These are phyloP conservation scores for Globodera rostochiensis DNA, from an alignment of 1,140 invertebrate species.

Conservation along the genomic window DNA sequence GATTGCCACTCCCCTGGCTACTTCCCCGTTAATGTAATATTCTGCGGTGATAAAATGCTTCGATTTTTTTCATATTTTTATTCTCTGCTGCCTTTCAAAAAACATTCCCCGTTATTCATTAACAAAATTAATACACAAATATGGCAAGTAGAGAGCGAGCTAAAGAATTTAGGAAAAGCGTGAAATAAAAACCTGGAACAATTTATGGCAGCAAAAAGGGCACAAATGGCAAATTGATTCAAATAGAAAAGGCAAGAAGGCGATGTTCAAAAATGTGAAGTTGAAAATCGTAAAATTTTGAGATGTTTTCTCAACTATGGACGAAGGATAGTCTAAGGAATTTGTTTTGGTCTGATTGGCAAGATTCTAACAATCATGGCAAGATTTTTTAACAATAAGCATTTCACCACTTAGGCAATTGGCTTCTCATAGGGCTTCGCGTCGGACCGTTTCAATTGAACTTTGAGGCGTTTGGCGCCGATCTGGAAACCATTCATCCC, in stretches of 20 bases:
- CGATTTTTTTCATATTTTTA: too few species aligned
- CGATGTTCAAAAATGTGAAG: neutral
- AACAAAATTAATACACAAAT: neutral
- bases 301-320: too few species aligned
- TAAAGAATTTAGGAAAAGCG: neutral
- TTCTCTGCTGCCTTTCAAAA: too few species aligned
- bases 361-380: neutral
- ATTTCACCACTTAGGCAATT: neutral
- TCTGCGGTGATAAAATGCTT: neutral
- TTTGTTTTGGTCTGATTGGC: too few species aligned
- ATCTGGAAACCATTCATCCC: conserved; percentile 36
- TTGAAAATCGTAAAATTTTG: too few species aligned
- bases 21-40: neutral
- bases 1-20: neutral
- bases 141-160: neutral
- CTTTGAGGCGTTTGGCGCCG: conserved; percentile 25
- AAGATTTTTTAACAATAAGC: neutral
- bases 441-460: conserved; percentile 28
- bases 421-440: conserved; percentile 26
- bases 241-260: neutral
- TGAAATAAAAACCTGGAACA: neutral
- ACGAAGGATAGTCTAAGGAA: too few species aligned
- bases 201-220: conserved; percentile 15
- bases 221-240: conserved; percentile 16
- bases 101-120: too few species aligned